phyloP scores from a whole-genome alignment of 2,797 vertebrate species.

The Coreius guichenoti region DNA sequence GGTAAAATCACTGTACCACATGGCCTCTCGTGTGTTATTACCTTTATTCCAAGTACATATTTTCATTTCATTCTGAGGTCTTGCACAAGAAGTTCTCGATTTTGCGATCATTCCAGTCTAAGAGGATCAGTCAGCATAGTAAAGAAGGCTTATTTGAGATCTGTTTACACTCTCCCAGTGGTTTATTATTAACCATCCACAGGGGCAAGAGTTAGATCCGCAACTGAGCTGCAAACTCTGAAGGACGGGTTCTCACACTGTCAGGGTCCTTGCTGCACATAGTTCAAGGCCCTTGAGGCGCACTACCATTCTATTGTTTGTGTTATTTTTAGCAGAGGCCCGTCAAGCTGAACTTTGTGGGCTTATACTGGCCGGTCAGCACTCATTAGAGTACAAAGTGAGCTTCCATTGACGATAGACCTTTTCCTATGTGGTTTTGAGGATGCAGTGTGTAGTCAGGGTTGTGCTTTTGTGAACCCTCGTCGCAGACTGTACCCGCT shows the following conservation, averaged over 20 bases:
- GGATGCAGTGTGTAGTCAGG: neutral
- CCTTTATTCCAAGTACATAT: constrained; percentile 34
- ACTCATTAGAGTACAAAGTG: constrained; percentile 61
- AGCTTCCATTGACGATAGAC: neutral
- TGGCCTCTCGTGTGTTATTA: neutral
- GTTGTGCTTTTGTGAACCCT: constrained; percentile 13
- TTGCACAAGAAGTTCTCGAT: constrained; percentile 53
- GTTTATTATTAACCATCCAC: constrained; percentile 65
- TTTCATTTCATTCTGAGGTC: constrained; percentile 54
- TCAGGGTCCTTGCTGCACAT: constrained; percentile 54
- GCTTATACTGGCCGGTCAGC: constrained; percentile 61
- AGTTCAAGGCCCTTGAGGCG: constrained; percentile 32
- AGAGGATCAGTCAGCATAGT: constrained; percentile 64
- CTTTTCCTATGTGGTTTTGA: constrained; percentile 1
- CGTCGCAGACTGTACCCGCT: neutral
- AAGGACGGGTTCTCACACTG: constrained; percentile 69
- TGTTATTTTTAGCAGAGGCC: constrained; percentile 71
- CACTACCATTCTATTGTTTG: constrained; percentile 60
- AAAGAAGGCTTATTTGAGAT: constrained; percentile 61
- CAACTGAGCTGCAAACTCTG: constrained; percentile 58
- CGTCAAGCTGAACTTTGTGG: constrained; percentile 64
- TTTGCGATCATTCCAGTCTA: constrained; percentile 60
- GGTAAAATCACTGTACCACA: neutral
- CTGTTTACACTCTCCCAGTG: constrained; percentile 59
- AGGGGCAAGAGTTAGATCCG: constrained; percentile 33